Base-by-base conservation (phyloP, 1,140 invertebrate species). In the Orussus abietinus region DNA sequence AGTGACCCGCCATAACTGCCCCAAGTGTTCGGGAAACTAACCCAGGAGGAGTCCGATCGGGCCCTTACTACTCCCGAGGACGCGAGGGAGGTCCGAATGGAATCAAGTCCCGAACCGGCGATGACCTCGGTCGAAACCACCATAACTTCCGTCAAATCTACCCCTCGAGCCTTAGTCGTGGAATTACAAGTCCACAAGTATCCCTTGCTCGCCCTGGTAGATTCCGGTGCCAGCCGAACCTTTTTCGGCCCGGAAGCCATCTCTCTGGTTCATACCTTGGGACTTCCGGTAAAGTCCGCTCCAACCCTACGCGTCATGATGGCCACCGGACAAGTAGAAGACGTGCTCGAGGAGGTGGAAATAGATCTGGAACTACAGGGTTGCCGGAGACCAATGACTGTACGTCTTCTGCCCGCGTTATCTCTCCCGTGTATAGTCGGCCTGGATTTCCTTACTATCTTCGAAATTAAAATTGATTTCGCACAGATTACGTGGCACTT, bases 21-120 rank as follows among this genome's bases (percentile, higher is more conserved):
- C 31, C 12, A 32, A 12, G 12, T 32, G 31, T 32, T 32, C 31
- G 31, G 31, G 31, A 32, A 32, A 32, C 31, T 9, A 9, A 13
- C 9, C 7, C 7, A 13, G 31, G 12, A 12, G 14, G 7, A 9
- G 31, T n/a, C 22, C 6, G 12, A 32, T n/a, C 31, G 31, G 31
- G 12, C 31, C 10, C 10, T 0, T 10, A n/a, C 5, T 1, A 10
- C 2, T 25, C 22, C 22, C 6, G n/a, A 25, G n/a, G 6, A 7
- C 6, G 6, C 6, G 22, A 25, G n/a, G n/a, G 22, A 25, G 6
- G n/a, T 25, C 22, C 6, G 6, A 25, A 6, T n/a, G 22, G 6
- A 6, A 6, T 6, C 6, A 25, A 25, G 6, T 25, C 6, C n/a
- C 22, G 22, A 25, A n/a, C n/a, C n/a, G n/a, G n/a, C n/a, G n/a